Evolutionary conservation across 1,140 invertebrate species (phyloP), one percentile per base, ranked within the genome.

Genomic region (Conus betulinus): DNA sequence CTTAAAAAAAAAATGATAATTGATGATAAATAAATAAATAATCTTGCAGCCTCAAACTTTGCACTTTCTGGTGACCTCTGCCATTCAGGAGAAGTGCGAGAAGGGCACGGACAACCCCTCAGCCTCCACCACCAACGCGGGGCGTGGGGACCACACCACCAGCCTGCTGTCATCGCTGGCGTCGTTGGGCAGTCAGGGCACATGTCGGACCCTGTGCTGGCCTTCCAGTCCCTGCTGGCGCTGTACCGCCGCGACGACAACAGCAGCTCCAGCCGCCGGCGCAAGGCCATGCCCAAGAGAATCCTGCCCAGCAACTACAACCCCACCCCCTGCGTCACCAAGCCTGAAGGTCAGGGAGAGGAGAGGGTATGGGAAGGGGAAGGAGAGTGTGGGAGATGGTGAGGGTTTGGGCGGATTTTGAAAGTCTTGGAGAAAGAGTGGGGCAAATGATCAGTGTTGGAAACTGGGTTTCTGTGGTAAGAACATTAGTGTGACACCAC

Each of bases 181-280:
- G 0, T 78, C 71, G 10, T 51, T 87, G n/a, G 74, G 39, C 53
- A 87, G 25, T 25, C 85, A 87, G 53, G 85, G 85, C 23, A 25
- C 6, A 53, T 87, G 85, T 74, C 85, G 10, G 85, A 87, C 53
- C 85, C 85, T 11, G 85, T 87, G 51, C 53, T 87, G 67, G 85
- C 85, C 53, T 87, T 87, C 23, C 85, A 87, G 71, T 87, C 85
- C 23, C 53, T 87, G n/a, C 85, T 87, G 71, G 71, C 85, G 0
- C 71, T 87, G 23, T 87, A 87, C 57, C 39, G 74, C n/a, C 71
- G 85, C 25, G 85, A 87, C 53, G 85, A 79, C n/a, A 27, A 55
- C 82, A 71, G 13, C 6, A 23, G 13, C 67, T 10, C 15, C 67
- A 74, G 60, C 67, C 74, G 27, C 25, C 85, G 85, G 13, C 85